These are phyloP conservation scores for Dexiosoma caninum DNA, from an alignment of 2,888 invertebrate genomes.

Conservation along the genomic window DNA sequence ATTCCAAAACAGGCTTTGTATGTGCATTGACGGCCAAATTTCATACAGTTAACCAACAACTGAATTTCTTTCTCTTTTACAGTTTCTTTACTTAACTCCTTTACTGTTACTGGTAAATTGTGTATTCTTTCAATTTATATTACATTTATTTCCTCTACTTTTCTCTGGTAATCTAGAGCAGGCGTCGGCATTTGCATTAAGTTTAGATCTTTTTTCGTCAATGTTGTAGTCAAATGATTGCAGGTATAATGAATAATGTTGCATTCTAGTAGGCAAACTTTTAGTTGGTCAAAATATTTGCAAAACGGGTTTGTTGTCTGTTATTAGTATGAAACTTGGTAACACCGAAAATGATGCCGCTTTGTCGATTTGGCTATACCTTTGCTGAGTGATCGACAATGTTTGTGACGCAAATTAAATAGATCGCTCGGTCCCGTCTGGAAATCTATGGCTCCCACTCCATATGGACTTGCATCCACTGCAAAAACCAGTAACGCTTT, in stretches of 20 bases:
- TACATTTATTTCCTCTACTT: not conserved
- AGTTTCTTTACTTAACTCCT: constrained; percentile 14
- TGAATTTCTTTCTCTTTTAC: constrained; percentile 6
- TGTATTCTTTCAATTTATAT: constrained; percentile 34
- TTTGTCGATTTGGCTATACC: constrained; percentile 45
- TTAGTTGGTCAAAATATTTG: too few species aligned
- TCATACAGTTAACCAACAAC: constrained; percentile 8
- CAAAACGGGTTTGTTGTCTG: too few species aligned
- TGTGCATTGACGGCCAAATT: constrained; percentile 37
- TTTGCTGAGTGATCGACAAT: constrained; percentile 55
- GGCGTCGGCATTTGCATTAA: constrained; percentile 30
- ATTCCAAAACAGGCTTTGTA: constrained; percentile 39
- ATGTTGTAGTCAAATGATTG: constrained; percentile 29
- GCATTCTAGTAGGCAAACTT: constrained; percentile 48
- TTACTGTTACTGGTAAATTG: not conserved
- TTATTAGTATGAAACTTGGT: constrained; percentile 67
- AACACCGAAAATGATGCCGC: constrained; percentile 71
- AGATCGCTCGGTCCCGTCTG: constrained; percentile 31
- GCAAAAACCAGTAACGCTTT: constrained; percentile 26
- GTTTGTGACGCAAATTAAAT: constrained; percentile 64
- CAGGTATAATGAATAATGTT: constrained; percentile 61
- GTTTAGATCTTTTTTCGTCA: constrained; percentile 21
- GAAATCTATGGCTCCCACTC: constrained; percentile 63
- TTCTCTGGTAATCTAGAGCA: constrained; percentile 14
- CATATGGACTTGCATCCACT: constrained; percentile 66